A percentile compares a stretch with the other conserved stretches of the same genome.
Conservation (phyloP, 2,797 vertebrate genomes). For the Sebastes variabilis region DNA sequence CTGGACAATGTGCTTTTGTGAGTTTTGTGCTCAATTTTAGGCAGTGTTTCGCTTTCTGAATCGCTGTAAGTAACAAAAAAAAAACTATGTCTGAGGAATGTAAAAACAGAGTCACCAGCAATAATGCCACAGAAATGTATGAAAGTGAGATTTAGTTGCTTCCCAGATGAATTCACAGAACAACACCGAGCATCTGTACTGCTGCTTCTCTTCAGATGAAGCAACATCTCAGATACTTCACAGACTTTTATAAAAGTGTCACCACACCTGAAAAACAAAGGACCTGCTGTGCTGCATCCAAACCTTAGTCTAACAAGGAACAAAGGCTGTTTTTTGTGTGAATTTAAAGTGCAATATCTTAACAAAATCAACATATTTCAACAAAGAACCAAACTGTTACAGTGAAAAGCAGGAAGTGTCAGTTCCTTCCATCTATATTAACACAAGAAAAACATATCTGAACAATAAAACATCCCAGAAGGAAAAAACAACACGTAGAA, state of each 20-base stretch:
- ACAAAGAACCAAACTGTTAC: slow-evolving; percentile 39
- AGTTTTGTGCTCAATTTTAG: slow-evolving; percentile 73
- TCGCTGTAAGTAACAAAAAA: slow-evolving; percentile 17
- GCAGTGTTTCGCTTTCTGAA: slow-evolving; percentile 72
- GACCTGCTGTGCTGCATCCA: slow-evolving; percentile 25
- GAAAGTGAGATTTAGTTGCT: slow-evolving; percentile 43
- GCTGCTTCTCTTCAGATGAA: slow-evolving; percentile 18
- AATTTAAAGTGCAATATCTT: slow-evolving; percentile 62
- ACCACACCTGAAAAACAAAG: slow-evolving; percentile 28
- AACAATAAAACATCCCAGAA: slow-evolving; percentile 33
- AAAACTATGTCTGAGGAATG: slow-evolving; percentile 44
- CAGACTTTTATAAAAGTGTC: slow-evolving; percentile 30
- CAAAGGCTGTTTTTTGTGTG: slow-evolving; percentile 11
- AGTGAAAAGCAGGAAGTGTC: slow-evolving; percentile 17
- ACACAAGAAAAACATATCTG: slow-evolving; percentile 51
- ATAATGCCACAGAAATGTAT: slow-evolving; percentile 40
- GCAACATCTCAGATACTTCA: slow-evolving; percentile 22
- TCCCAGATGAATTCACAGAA: slow-evolving; percentile 48
- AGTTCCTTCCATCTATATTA: slow-evolving; percentile 40
- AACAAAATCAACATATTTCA: slow-evolving; percentile 35
- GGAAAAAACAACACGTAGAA: slow-evolving; percentile 17
- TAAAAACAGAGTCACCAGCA: slow-evolving; percentile 51
- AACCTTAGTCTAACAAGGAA: slow-evolving; percentile 4
- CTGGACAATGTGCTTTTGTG: slow-evolving; percentile 63
- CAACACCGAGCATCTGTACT: slow-evolving; percentile 19